Evolutionary conservation across 2,888 invertebrate genomes (phyloP).

Genomic region (Caenorhabditis japonica): DNA sequence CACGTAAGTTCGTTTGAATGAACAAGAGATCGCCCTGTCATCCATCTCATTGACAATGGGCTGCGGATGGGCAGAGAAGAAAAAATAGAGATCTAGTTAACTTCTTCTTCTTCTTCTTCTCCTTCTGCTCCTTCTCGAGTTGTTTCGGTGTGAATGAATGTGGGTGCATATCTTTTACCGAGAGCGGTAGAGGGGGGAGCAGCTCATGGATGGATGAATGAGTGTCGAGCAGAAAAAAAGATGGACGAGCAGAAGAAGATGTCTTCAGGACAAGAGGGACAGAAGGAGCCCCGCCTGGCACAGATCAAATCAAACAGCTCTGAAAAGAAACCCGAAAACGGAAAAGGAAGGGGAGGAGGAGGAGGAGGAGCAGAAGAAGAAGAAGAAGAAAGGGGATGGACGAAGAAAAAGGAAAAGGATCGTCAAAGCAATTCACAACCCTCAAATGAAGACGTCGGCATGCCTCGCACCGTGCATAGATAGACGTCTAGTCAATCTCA

Average conservation of each 20-base stretch:
- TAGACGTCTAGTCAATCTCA: slow-evolving; percentile 42
- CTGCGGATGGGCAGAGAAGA: slow-evolving; percentile 9
- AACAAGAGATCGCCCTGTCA: slow-evolving; percentile 20
- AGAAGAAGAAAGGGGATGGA: slow-evolving; percentile 16
- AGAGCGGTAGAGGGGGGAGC: not conserved
- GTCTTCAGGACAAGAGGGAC: slow-evolving; percentile 12
- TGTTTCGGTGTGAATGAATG: slow-evolving; percentile 19
- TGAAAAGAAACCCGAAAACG: slow-evolving; percentile 29
- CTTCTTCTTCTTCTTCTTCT: slow-evolving; percentile 22
- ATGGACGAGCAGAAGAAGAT: slow-evolving; percentile 25
- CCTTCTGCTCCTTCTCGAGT: slow-evolving; percentile 33
- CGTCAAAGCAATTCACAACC: slow-evolving; percentile 41
- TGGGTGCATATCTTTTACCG: slow-evolving; percentile 51
- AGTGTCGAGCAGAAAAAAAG: slow-evolving; percentile 41
- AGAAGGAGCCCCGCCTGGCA: slow-evolving; percentile 39
- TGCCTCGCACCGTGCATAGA: no score
- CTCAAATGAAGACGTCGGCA: slow-evolving; percentile 48
- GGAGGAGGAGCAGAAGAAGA: slow-evolving; percentile 16
- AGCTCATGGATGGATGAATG: slow-evolving; percentile 24
- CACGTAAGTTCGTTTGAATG: slow-evolving; percentile 21
- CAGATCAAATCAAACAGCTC: slow-evolving; percentile 56
- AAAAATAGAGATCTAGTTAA: slow-evolving; percentile 36
- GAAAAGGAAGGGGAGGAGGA: slow-evolving; percentile 19
- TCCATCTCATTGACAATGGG: slow-evolving; percentile 6
- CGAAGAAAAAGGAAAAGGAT: slow-evolving; percentile 5